Percentiles rank a stretch among this genome's conserved stretches.
Conservation (phyloP, 2,113 vertebrate species). For the Paralichthys olivaceus region DNA sequence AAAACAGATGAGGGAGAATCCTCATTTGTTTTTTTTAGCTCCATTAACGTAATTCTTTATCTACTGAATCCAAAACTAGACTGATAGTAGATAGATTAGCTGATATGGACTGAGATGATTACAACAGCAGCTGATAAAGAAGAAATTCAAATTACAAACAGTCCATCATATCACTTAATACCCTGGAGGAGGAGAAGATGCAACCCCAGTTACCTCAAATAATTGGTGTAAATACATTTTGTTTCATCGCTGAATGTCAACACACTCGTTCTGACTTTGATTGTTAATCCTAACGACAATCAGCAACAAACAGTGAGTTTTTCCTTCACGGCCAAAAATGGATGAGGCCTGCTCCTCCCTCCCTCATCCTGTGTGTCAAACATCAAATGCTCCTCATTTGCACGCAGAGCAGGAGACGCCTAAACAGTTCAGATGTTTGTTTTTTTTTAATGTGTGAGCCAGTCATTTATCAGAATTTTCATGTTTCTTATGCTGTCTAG, state of each 20-base stretch:
- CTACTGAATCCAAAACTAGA: not conserved
- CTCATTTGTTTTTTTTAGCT: no score
- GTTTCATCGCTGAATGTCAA: constrained; percentile 26
- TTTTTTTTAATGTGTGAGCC: constrained; percentile 45
- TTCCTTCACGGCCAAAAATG: constrained; percentile 6
- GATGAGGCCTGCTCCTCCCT: constrained; percentile 10
- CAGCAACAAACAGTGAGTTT: constrained; percentile 32
- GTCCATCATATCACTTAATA: not conserved
- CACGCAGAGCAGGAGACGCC: constrained; percentile 26
- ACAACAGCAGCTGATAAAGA: no score
- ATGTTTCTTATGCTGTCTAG: constrained; percentile 30
- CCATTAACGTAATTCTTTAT: not conserved
- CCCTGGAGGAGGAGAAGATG: not conserved
- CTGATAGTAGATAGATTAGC: no score
- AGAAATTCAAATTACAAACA: not conserved
- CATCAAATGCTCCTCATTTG: constrained; percentile 59
- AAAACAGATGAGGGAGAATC: not conserved
- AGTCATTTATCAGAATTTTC: constrained; percentile 39
- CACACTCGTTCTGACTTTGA: constrained; percentile 22
- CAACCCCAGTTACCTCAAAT: not conserved
- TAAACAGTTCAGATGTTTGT: constrained; percentile 11
- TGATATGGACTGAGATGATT: no score
- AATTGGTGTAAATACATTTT: constrained; percentile 2
- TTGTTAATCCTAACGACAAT: constrained; percentile 36
- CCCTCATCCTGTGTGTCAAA: constrained; percentile 35